Percentiles rank a stretch among this genome's conserved stretches.
phyloP scores from a whole-genome alignment of 2,113 vertebrate species.

The Ploceus nigricollis region DNA sequence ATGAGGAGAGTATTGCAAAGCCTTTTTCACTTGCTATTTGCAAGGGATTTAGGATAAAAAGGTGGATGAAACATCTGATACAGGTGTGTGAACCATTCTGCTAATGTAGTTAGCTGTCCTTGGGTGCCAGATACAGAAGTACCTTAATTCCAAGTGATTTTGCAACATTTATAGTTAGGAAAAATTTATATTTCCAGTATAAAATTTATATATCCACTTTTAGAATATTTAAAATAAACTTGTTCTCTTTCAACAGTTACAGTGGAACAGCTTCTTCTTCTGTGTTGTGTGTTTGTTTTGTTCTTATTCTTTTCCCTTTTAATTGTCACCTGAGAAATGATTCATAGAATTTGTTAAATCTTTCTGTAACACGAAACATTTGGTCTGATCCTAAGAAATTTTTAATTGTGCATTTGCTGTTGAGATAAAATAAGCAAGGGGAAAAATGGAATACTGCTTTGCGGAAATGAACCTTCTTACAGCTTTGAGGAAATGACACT shows the following conservation, averaged over 20 bases:
- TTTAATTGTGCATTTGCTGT: neutral
- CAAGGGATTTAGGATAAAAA: neutral
- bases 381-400: neutral
- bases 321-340: neutral
- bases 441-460: neutral
- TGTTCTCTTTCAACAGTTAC: neutral
- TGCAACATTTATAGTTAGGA: neutral
- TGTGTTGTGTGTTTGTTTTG: neutral
- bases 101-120: neutral
- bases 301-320: neutral
- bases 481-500: constrained; percentile 36
- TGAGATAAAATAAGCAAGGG: constrained; percentile 28
- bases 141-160: neutral
- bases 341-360: neutral
- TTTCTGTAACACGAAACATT: neutral
- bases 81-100: neutral
- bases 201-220: neutral
- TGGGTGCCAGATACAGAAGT: neutral
- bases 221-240: neutral
- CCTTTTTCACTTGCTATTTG: neutral
- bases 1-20: neutral
- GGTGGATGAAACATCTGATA: neutral
- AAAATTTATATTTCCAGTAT: neutral
- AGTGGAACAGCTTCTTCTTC: neutral
- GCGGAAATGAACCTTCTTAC: constrained; percentile 18